Base-by-base conservation (phyloP, 2,797 vertebrate genomes). In the Cynopterus sphinx region DNA sequence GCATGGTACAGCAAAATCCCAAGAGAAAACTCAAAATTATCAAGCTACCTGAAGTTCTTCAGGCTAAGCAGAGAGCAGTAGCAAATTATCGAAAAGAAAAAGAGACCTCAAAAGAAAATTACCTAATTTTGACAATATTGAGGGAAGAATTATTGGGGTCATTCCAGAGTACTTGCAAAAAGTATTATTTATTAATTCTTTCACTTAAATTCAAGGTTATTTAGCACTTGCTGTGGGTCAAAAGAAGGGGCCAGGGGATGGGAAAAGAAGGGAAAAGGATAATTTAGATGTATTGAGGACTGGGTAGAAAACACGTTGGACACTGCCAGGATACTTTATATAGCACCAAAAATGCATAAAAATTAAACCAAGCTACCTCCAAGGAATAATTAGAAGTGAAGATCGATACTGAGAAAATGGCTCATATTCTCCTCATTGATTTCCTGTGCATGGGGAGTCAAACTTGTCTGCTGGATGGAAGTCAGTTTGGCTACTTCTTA, bases 391-490 rank as follows among this genome's bases (percentile, higher is more conserved):
- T 95, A 96, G 74, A 94, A 94, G 94, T 91, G 90, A 91, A 96
- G 96, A 95, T 89, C 92, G 6, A 92, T 96, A 63, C 4, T 5
- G 83, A 86, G 78, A 95, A 95, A 96, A 96, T 73, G 59, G 78
- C 78, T 97, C 78, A 87, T 94, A 91, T 95, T 96, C 95, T 86
- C n/a, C 41, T 79, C 94, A 92, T 96, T 96, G 97, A 97, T 98
- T 97, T 96, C 65, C 94, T 89, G 82, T 86, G 94, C 87, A 88
- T n/a, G 19, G 39, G 13, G 74, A 94, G 85, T 90, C 92, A 75
- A 92, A 95, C 65, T 43, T 67, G 83, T 92, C 96, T 74, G 87
- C 73, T 43, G 78, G 85, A 31, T 88, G 93, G 46, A 90, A 94
- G 92, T 96, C 87, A 46, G 92, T 73, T 31, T 55, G 94, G 68